Conservation (phyloP, 2,888 invertebrate genomes). For the Tortricodes alternella region DNA sequence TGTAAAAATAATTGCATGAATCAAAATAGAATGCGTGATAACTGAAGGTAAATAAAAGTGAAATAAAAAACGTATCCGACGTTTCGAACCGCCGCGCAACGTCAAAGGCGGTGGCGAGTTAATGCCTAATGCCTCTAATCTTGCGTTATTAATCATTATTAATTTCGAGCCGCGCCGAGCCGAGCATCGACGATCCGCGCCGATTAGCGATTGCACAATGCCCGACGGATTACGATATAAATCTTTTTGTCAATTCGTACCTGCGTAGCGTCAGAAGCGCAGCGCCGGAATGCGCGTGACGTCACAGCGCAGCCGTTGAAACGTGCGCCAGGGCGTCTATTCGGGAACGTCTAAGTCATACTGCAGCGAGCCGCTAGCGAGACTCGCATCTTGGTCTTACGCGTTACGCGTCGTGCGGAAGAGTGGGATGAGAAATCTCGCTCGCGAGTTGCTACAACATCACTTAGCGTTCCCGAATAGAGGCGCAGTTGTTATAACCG, state of each 20-base stretch:
- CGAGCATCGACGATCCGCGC: conserved; percentile 65
- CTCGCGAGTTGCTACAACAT: no score
- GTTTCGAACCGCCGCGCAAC: conserved; percentile 22
- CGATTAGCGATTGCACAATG: conserved; percentile 82
- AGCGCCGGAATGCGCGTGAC: not conserved
- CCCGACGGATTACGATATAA: conserved; percentile 75
- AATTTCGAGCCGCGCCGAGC: conserved; percentile 64
- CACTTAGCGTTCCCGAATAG: no score
- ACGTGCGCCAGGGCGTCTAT: no score
- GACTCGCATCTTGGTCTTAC: no score
- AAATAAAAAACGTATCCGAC: conserved; percentile 21
- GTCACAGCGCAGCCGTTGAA: no score
- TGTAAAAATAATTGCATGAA: no score
- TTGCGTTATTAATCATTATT: conserved; percentile 80
- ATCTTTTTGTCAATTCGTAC: conserved; percentile 80
- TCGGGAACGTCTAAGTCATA: no score
- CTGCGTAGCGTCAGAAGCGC: conserved; percentile 61
- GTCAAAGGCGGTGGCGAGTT: conserved; percentile 57
- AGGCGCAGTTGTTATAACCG: no score
- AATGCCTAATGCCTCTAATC: conserved; percentile 73
- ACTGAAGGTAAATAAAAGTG: conserved; percentile 17
- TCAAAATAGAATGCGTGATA: conserved; percentile 5
- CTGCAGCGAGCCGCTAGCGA: no score
- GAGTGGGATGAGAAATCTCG: no score
- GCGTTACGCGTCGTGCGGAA: no score